phyloP scores from a whole-genome alignment of 2,888 invertebrate genomes.

The Leptinotarsa tumamoca region DNA sequence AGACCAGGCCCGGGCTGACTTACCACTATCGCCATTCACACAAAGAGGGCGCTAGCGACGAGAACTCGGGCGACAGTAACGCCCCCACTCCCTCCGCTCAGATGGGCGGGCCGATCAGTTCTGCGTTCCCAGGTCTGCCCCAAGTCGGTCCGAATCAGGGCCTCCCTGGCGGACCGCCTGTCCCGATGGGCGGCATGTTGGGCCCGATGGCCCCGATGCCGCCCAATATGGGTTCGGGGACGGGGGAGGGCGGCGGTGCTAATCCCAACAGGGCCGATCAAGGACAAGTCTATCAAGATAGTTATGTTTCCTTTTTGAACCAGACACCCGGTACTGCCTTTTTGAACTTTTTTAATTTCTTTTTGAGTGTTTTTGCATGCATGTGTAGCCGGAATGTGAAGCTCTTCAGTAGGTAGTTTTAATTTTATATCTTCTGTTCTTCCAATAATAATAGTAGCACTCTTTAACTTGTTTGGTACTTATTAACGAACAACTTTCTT shows the following conservation, averaged over 20 bases:
- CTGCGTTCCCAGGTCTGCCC: conserved; percentile 52
- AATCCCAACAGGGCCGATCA: conserved; percentile 57
- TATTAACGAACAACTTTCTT: conserved; percentile 35
- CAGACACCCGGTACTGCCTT: conserved; percentile 69
- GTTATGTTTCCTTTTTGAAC: conserved; percentile 77
- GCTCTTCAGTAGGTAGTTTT: conserved; percentile 37
- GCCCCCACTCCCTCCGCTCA: conserved; percentile 61
- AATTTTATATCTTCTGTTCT: conserved; percentile 19
- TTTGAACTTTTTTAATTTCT: conserved; percentile 57
- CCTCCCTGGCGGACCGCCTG: conserved; percentile 39
- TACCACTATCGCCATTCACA: conserved; percentile 96
- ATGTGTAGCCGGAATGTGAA: conserved; percentile 59
- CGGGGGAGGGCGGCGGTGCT: conserved; percentile 55
- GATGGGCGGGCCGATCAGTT: conserved; percentile 63
- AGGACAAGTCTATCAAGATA: conserved; percentile 74
- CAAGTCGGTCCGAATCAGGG: conserved; percentile 53
- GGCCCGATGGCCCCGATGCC: conserved; percentile 36
- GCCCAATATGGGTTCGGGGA: conserved; percentile 34
- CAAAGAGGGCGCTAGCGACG: conserved; percentile 72
- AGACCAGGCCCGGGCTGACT: conserved; percentile 94
- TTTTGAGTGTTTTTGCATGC: conserved; percentile 61
- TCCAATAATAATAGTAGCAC: conserved; percentile 19
- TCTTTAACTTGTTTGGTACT: conserved; percentile 21
- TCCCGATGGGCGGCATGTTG: conserved; percentile 38
- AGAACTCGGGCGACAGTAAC: conserved; percentile 67